Percentiles rank a stretch among this genome's conserved stretches.
phyloP scores from a whole-genome alignment of 2,113 vertebrate species.

The Strix uralensis region DNA sequence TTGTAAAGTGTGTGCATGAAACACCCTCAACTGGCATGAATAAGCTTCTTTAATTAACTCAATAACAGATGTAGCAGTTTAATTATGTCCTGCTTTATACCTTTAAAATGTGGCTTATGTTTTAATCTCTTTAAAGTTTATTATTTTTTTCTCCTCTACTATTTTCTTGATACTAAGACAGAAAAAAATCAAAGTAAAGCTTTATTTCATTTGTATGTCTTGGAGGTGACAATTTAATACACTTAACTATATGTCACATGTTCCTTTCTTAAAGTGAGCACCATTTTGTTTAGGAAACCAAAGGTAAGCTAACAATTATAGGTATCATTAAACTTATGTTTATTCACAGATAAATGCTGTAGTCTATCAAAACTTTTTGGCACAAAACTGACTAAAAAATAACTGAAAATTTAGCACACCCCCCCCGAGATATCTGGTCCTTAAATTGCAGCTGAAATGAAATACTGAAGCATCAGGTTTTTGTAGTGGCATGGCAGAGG shows the following conservation, averaged over 20 bases:
- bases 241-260: background rate
- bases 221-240: background rate
- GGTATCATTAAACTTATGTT: background rate
- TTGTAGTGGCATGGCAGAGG: background rate
- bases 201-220: slow-evolving; percentile 6
- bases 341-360: background rate
- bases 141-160: background rate
- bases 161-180: background rate
- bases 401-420: slow-evolving; percentile 59
- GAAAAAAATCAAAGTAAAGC: background rate
- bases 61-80: background rate
- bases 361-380: slow-evolving; percentile 69
- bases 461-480: background rate
- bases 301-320: background rate
- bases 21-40: background rate
- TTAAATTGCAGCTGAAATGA: background rate
- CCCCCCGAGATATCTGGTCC: background rate
- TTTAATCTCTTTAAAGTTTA: background rate
- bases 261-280: background rate
- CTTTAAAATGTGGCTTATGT: background rate
- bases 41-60: background rate
- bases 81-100: background rate
- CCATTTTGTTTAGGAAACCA: background rate
- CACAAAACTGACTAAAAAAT: slow-evolving; percentile 71
- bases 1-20: background rate